Percentiles rank a stretch among this genome's conserved stretches.
Conservation (phyloP, 2,797 vertebrate species). For the Oreochromis mossambicus region DNA sequence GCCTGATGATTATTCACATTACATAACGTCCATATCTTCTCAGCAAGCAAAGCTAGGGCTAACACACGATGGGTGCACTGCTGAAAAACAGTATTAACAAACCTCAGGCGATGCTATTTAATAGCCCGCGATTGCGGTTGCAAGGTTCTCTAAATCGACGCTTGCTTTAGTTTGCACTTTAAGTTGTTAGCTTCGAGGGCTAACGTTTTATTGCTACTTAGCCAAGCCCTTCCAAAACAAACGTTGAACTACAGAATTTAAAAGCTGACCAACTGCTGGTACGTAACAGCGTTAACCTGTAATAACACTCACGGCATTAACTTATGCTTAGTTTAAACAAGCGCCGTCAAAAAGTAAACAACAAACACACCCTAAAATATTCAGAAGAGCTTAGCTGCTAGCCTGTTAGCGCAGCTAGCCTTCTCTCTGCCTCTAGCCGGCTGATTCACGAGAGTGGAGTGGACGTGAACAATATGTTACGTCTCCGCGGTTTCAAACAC, state of each 20-base stretch:
- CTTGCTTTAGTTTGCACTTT: background rate
- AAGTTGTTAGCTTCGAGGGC: conserved; percentile 25
- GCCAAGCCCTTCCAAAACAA: background rate
- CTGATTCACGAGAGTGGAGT: conserved; percentile 35
- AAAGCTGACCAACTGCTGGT: background rate
- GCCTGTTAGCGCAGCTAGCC: conserved; percentile 35
- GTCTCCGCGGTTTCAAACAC: conserved; percentile 35
- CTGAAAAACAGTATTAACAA: background rate
- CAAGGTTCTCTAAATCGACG: background rate
- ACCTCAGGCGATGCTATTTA: background rate
- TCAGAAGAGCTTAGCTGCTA: conserved; percentile 16
- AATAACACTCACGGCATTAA: background rate
- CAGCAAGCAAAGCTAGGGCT: background rate
- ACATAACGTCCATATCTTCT: background rate
- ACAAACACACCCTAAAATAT: background rate
- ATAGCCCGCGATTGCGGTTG: background rate
- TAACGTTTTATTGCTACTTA: background rate
- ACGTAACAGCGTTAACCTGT: background rate
- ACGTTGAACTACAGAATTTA: background rate
- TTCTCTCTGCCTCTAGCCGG: conserved; percentile 21
- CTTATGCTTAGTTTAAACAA: background rate
- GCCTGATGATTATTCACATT: background rate
- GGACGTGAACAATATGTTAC: conserved; percentile 47
- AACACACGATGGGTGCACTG: background rate
- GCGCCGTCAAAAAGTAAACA: background rate